Evolutionary conservation across 2,113 vertebrate species (phyloP).

Genomic region (Delphinapterus leucas): DNA sequence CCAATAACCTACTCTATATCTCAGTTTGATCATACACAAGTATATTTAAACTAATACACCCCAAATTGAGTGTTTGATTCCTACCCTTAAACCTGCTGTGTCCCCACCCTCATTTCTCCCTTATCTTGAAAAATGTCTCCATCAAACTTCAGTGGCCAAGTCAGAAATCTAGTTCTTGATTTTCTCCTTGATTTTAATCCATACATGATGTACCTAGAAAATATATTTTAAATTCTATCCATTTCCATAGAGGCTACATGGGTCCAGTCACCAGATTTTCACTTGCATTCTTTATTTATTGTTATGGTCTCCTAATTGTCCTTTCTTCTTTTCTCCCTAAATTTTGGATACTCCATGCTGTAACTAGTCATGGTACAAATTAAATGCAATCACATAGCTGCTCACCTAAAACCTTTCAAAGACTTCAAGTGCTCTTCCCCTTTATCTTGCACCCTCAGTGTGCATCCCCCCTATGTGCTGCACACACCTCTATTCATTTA

Average conservation of each 20-base stretch:
- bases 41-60: neutral
- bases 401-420: neutral
- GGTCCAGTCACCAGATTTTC: no score
- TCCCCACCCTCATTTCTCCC: neutral
- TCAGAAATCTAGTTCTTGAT: neutral
- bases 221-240: neutral
- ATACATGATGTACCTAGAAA: neutral
- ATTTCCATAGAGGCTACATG: neutral
- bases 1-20: neutral
- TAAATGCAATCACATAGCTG: neutral
- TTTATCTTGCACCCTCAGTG: neutral
- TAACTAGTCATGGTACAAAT: neutral
- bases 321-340: neutral
- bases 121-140: neutral
- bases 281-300: neutral
- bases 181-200: neutral
- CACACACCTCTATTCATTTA: neutral
- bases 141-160: neutral
- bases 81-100: neutral
- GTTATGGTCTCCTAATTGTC: fast-evolving
- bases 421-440: fast-evolving
- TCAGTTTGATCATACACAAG: neutral
- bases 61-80: neutral
- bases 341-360: neutral
- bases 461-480: fast-evolving